These are phyloP conservation scores for Montifringilla adamsi DNA, from an alignment of 2,113 vertebrate species.

Conservation along the genomic window DNA sequence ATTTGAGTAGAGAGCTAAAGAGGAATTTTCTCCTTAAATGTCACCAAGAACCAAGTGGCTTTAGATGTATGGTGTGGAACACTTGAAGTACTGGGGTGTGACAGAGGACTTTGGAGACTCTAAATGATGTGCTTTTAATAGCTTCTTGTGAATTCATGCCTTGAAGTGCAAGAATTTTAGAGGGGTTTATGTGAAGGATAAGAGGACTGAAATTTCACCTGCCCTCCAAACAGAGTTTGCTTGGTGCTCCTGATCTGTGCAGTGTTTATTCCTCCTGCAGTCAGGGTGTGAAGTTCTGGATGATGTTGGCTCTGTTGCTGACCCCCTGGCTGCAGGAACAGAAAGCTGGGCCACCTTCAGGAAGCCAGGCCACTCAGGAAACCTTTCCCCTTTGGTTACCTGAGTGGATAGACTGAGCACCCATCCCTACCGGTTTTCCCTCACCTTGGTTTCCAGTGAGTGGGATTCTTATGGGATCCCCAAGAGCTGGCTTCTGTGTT, in stretches of 20 bases:
- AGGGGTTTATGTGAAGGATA: not conserved
- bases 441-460: not conserved
- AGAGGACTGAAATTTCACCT: not conserved
- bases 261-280: not conserved
- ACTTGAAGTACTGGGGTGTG: not conserved
- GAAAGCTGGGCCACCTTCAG: not conserved
- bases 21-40: not conserved
- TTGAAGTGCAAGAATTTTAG: not conserved
- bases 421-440: not conserved
- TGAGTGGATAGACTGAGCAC: fast-evolving
- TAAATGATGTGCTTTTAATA: not conserved
- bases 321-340: not conserved
- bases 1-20: not conserved
- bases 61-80: not conserved
- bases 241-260: not conserved
- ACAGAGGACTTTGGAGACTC: not conserved
- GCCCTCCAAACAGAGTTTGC: not conserved
- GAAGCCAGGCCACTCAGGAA: not conserved
- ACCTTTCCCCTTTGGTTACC: not conserved
- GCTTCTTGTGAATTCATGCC: not conserved
- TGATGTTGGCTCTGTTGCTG: not conserved
- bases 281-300: not conserved
- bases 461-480: not conserved
- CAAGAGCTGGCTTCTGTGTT: not conserved
- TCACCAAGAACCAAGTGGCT: not conserved